phyloP scores from a whole-genome alignment of 2,797 vertebrate genomes.

The Trichosurus vulpecula region DNA sequence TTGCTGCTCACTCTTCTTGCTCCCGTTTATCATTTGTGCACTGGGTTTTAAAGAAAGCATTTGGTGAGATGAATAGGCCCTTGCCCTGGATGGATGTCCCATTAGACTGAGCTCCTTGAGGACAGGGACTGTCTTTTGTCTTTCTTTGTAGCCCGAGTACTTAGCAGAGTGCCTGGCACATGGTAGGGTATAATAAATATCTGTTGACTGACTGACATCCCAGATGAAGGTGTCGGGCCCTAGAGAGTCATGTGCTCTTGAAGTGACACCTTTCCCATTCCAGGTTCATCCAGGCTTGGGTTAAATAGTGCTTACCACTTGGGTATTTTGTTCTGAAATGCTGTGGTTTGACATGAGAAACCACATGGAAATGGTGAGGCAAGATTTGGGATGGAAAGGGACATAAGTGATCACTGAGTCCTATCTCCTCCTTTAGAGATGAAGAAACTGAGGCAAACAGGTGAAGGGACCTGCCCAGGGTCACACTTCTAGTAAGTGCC shows the following conservation, averaged over 20 bases:
- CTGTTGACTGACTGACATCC: not conserved
- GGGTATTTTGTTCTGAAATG: not conserved
- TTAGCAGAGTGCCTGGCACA: not conserved
- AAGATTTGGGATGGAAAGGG: not conserved
- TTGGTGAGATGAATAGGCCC: not conserved
- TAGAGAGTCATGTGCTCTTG: no score
- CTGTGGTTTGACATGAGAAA: not conserved
- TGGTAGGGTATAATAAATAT: not conserved
- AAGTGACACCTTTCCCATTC: not conserved
- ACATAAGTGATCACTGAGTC: not conserved
- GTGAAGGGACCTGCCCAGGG: not conserved
- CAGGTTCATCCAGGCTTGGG: not conserved
- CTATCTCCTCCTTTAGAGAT: not conserved
- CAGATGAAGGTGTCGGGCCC: not conserved
- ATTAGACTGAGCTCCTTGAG: not conserved
- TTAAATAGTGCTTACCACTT: not conserved
- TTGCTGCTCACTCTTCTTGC: not conserved
- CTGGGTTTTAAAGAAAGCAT: not conserved
- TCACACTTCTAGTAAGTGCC: not conserved
- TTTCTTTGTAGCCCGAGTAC: not conserved
- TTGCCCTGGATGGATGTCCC: not conserved
- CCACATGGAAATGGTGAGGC: not conserved
- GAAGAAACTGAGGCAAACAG: not conserved
- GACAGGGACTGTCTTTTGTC: not conserved
- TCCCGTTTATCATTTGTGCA: not conserved